These are phyloP conservation scores for Epinotia bilunana DNA, from an alignment of 2,888 invertebrate genomes.

Conservation along the genomic window DNA sequence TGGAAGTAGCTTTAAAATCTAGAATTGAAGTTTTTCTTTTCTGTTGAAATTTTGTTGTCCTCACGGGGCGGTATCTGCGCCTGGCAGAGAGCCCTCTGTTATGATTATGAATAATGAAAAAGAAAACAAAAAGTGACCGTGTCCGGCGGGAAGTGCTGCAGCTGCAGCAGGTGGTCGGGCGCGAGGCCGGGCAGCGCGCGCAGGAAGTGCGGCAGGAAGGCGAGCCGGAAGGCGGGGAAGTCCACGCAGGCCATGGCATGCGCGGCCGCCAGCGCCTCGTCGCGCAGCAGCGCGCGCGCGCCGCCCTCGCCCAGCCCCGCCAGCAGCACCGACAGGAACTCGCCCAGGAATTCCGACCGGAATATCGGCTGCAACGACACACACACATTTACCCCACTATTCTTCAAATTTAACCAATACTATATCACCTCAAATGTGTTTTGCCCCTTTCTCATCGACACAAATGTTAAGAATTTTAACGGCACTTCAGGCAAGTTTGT, in stretches of 20 bases:
- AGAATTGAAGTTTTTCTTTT: too few relatives aligned
- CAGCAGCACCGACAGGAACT: constrained; percentile 88
- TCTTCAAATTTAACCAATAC: too few relatives aligned
- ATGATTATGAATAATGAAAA: too few relatives aligned
- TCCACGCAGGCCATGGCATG: constrained; percentile 93
- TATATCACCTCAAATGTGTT: too few relatives aligned
- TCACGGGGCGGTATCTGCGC: too few relatives aligned
- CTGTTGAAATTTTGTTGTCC: too few relatives aligned
- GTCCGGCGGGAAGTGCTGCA: constrained; percentile 89
- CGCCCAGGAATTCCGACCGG: constrained; percentile 86
- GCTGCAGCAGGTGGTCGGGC: constrained; percentile 86
- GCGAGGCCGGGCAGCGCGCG: constrained; percentile 86
- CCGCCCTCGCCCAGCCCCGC: constrained; percentile 86
- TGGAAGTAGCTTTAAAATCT: too few relatives aligned
- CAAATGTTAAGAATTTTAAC: too few relatives aligned
- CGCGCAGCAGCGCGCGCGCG: constrained; percentile 90
- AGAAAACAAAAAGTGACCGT: constrained; percentile 78
- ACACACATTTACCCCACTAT: too few relatives aligned
- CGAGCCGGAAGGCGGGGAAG: constrained; percentile 88
- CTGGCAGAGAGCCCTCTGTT: too few relatives aligned
- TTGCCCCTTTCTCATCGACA: too few relatives aligned
- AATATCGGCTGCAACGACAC: constrained; percentile 83
- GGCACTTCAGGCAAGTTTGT: too few relatives aligned
- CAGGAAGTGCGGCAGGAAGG: constrained; percentile 90
- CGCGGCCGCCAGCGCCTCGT: constrained; percentile 90